Evolutionary conservation across 2,888 invertebrate species (phyloP).

Genomic region (Coenonympha glycerion): DNA sequence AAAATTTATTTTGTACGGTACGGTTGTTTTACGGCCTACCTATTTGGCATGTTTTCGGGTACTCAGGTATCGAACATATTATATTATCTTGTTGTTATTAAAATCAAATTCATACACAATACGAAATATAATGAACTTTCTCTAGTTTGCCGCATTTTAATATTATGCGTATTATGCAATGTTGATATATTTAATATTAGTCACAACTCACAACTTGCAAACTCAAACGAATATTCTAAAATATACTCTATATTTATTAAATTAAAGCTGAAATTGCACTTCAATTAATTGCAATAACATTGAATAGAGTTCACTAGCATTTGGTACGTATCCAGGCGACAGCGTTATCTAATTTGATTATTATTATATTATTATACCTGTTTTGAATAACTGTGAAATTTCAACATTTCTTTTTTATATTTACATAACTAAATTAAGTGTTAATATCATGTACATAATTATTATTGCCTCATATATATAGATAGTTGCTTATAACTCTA

Average conservation of each 20-base stretch:
- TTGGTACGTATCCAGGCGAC: conserved; percentile 1
- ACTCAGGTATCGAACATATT: no score
- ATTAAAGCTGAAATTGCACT: background rate
- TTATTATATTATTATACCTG: no score
- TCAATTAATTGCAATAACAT: conserved; percentile 3
- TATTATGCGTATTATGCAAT: conserved; percentile 40
- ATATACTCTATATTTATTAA: background rate
- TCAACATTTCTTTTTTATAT: background rate
- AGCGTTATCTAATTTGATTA: background rate
- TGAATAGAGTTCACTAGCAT: conserved; percentile 23
- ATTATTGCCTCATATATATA: background rate
- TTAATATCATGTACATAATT: background rate
- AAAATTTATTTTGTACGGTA: no score
- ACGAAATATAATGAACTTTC: conserved; percentile 36
- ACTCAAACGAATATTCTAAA: background rate
- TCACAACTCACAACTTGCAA: conserved; percentile 18
- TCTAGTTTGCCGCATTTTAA: conserved; percentile 36
- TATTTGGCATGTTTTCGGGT: no score
- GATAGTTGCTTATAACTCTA: no score
- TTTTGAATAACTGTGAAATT: background rate
- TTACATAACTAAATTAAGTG: background rate
- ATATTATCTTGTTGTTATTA: background rate
- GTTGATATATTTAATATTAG: conserved; percentile 31
- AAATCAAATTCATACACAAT: background rate
- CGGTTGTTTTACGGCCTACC: no score